A percentile compares a stretch with the other conserved stretches of the same genome.
These are phyloP conservation scores for Monochamus alternatus DNA, from an alignment of 2,888 invertebrate species.

Conservation along the genomic window DNA sequence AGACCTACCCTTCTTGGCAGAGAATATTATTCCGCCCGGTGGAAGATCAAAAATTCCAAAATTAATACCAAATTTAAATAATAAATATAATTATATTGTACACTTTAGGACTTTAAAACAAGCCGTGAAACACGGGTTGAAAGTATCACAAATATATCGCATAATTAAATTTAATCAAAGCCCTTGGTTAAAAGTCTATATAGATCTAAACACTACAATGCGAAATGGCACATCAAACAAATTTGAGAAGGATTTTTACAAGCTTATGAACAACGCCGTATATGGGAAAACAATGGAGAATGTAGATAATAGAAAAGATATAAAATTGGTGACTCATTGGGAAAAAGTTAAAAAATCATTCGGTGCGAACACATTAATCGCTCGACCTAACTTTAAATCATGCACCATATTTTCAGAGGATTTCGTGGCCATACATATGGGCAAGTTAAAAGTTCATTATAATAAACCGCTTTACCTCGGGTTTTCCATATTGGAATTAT, in stretches of 20 bases:
- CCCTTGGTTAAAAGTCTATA: slow-evolving; percentile 58
- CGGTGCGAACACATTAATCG: slow-evolving; percentile 61
- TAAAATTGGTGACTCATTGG: slow-evolving; percentile 60
- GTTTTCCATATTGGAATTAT: slow-evolving; percentile 66
- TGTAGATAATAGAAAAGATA: slow-evolving; percentile 63
- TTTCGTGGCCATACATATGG: slow-evolving; percentile 63
- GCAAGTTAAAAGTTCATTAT: slow-evolving; percentile 56
- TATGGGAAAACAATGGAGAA: slow-evolving; percentile 65
- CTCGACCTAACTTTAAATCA: slow-evolving; percentile 63
- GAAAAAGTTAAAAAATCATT: slow-evolving; percentile 51
- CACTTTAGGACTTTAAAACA: slow-evolving; percentile 38
- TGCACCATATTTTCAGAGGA: slow-evolving; percentile 62
- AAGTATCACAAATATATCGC: neutral
- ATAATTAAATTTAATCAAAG: slow-evolving; percentile 57
- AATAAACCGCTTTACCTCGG: slow-evolving; percentile 68
- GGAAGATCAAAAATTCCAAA: slow-evolving; percentile 22
- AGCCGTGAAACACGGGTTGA: slow-evolving; percentile 20
- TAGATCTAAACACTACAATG: slow-evolving; percentile 64
- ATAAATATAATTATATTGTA: slow-evolving; percentile 35
- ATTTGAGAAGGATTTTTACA: slow-evolving; percentile 48
- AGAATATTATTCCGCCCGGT: slow-evolving; percentile 23
- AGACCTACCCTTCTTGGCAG: slow-evolving; percentile 14
- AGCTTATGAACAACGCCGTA: slow-evolving; percentile 24
- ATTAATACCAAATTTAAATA: slow-evolving; percentile 33
- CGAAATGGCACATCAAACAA: slow-evolving; percentile 32